These are phyloP conservation scores for Crambe crambe DNA, from an alignment of 37 sponge, comb jelly and placozoan species.

Conservation along the genomic window DNA sequence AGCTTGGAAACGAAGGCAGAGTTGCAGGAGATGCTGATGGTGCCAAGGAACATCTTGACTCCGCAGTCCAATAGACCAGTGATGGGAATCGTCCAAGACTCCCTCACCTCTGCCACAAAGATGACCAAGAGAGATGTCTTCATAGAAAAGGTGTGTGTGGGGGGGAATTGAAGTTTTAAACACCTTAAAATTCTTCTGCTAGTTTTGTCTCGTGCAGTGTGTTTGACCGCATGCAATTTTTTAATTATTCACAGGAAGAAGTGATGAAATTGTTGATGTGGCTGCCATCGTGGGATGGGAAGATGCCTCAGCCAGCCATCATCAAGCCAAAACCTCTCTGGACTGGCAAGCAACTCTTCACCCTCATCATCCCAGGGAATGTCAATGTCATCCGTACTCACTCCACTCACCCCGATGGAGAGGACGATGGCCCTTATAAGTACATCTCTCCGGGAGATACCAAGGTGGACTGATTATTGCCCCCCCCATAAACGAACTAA, in stretches of 20 bases:
- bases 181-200: background rate
- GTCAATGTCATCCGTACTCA: slow-evolving; percentile 87
- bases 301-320: slow-evolving; percentile 97
- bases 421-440: slow-evolving; percentile 92
- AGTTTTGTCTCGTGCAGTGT: background rate
- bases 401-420: slow-evolving; percentile 92
- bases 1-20: slow-evolving; percentile 97
- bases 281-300: slow-evolving; percentile 96
- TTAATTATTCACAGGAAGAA: slow-evolving; percentile 73
- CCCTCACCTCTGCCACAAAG: slow-evolving; percentile 90
- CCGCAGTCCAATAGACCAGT: slow-evolving; percentile 99
- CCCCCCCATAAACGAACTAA: too few species aligned
- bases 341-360: slow-evolving; percentile 99
- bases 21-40: slow-evolving; percentile 87
- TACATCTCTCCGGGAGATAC: slow-evolving; percentile 98
- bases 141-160: slow-evolving; percentile 85
- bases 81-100: slow-evolving; percentile 99
- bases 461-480: slow-evolving; percentile 59
- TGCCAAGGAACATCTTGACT: slow-evolving; percentile 89
- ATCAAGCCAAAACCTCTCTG: slow-evolving; percentile 98
- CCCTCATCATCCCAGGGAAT: slow-evolving; percentile 92
- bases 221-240: background rate
- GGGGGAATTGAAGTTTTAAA: background rate
- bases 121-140: slow-evolving; percentile 97
- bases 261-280: slow-evolving; percentile 99